Conservation (phyloP, 2,113 vertebrate species). For the Hiodon tergisus region DNA sequence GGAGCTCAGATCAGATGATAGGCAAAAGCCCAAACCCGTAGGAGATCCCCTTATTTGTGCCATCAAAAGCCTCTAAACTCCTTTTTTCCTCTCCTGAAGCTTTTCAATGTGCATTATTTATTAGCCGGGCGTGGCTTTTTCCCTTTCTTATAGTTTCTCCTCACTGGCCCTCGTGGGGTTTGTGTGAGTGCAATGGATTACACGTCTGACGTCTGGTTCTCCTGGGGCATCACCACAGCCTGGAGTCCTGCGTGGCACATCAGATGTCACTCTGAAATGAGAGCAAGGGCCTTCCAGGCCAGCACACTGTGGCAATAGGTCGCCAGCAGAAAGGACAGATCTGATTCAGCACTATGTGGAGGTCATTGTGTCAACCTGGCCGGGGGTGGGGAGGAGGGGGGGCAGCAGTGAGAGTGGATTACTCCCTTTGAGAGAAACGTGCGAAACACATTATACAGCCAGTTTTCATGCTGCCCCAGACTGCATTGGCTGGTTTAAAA, state of each 20-base stretch:
- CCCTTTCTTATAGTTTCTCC: not conserved
- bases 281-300: slow-evolving; percentile 36
- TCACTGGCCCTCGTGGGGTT: not conserved
- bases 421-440: too few species aligned
- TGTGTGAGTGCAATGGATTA: slow-evolving; percentile 7
- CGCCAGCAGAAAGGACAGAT: slow-evolving; percentile 42
- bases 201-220: not conserved
- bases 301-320: slow-evolving; percentile 43
- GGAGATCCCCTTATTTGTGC: not conserved
- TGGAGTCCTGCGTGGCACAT: slow-evolving; percentile 13
- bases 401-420: too few species aligned
- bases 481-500: too few species aligned
- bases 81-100: not conserved
- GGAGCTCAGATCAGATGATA: slow-evolving; percentile 11
- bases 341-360: slow-evolving; percentile 53
- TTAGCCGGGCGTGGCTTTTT: not conserved
- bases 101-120: slow-evolving; percentile 13
- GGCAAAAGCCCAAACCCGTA: slow-evolving; percentile 1
- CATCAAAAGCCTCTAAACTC: not conserved
- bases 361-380: slow-evolving; percentile 23
- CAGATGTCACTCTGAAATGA: slow-evolving; percentile 43
- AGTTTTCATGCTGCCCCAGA: too few species aligned
- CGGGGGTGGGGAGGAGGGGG: slow-evolving; percentile 17
- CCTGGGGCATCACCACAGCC: not conserved
- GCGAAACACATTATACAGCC: too few species aligned